phyloP scores from a whole-genome alignment of 2,797 vertebrate genomes.

The Picus viridis region DNA sequence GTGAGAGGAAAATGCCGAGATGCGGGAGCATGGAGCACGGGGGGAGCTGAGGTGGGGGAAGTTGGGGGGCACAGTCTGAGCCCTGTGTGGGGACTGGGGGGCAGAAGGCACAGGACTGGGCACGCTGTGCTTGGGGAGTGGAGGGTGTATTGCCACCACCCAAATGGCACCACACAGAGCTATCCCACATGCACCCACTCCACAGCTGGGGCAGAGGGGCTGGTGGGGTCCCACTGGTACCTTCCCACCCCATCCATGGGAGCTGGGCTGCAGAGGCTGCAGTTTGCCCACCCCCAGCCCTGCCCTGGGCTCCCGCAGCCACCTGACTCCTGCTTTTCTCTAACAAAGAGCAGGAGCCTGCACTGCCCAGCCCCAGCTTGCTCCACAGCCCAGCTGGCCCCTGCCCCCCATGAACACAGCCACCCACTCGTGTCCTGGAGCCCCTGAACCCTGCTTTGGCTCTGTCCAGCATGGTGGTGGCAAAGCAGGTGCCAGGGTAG shows the following conservation, averaged over 20 bases:
- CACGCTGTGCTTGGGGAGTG: accelerated
- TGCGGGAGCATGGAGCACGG: accelerated
- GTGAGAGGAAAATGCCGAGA: not conserved
- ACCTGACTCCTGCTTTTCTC: not conserved
- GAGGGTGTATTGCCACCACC: not conserved
- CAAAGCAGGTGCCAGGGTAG: no score
- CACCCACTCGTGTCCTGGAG: accelerated
- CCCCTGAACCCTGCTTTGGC: not conserved
- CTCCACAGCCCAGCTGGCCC: not conserved
- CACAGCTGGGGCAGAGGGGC: not conserved
- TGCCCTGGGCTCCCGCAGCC: not conserved
- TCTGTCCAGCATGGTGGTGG: not conserved
- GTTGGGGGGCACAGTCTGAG: not conserved
- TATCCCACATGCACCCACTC: no score
- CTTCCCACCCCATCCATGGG: not conserved
- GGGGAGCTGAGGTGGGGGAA: accelerated
- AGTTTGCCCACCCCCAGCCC: not conserved
- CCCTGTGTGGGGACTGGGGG: not conserved
- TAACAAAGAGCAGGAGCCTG: not conserved
- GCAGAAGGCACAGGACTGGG: not conserved
- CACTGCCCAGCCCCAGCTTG: not conserved
- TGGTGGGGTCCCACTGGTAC: not conserved
- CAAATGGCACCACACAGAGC: not conserved
- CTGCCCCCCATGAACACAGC: not conserved
- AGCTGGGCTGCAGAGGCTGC: no score